A percentile compares a stretch with the other conserved stretches of the same genome.
Conservation (phyloP, 2,797 vertebrate genomes). For the Eidolon dupreanum region DNA sequence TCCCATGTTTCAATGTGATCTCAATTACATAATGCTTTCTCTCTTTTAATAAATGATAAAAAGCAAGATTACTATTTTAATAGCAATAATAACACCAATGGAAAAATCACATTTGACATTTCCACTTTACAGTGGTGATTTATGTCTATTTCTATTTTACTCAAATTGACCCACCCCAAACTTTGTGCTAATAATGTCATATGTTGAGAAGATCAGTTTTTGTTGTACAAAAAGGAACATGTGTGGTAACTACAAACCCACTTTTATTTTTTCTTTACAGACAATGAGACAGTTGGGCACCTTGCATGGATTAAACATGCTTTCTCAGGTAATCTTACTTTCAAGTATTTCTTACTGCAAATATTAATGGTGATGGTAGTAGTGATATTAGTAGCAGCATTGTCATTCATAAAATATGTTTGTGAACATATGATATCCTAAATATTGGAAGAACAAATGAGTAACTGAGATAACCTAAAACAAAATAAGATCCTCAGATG, state of each 20-base stretch:
- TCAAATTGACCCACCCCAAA: background rate
- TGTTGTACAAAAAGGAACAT: background rate
- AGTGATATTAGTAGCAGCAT: background rate
- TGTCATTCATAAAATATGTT: conserved; percentile 4
- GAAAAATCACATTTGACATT: background rate
- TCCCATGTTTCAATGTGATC: background rate
- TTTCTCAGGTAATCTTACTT: conserved; percentile 75
- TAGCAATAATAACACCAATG: background rate
- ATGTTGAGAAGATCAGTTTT: background rate
- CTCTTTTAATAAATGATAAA: conserved; percentile 2
- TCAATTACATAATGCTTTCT: background rate
- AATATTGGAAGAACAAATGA: conserved; percentile 24
- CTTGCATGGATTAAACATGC: conserved; percentile 69
- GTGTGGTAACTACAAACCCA: conserved; percentile 28
- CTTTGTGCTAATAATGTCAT: background rate
- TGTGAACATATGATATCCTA: background rate
- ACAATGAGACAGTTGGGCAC: conserved; percentile 77
- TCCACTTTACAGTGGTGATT: background rate
- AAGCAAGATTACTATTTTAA: conserved; percentile 25
- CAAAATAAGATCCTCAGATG: background rate
- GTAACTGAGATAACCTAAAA: conserved; percentile 4
- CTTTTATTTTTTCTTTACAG: conserved; percentile 62
- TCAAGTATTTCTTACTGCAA: conserved; percentile 28
- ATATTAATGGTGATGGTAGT: background rate
- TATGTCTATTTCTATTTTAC: conserved; percentile 3